Percentiles rank a stretch among this genome's conserved stretches.
Evolutionary conservation across 2,797 vertebrate genomes (phyloP).

Genomic region (Masticophis lateralis): DNA sequence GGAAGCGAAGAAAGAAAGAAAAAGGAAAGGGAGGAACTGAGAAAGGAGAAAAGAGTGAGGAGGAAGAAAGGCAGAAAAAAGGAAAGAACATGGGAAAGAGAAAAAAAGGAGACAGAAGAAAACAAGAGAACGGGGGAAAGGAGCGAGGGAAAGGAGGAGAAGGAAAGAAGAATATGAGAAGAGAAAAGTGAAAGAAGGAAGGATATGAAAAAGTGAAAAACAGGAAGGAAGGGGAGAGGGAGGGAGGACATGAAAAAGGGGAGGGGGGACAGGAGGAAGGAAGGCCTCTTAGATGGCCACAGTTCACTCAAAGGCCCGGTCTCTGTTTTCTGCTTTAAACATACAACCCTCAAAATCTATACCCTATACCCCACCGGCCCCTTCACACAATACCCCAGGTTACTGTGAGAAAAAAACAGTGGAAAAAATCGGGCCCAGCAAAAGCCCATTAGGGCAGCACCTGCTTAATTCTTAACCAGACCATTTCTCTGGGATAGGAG

Average conservation of each 20-base stretch:
- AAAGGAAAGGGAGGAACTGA: too few relatives aligned
- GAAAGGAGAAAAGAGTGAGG: too few relatives aligned
- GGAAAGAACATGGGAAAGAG: background rate
- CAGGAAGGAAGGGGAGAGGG: background rate
- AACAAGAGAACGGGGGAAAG: too few relatives aligned
- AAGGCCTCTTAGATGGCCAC: background rate
- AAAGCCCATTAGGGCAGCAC: background rate
- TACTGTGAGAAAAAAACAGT: background rate
- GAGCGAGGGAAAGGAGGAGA: background rate
- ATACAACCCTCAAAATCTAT: background rate
- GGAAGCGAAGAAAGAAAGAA: background rate
- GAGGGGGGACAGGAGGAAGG: fast-evolving
- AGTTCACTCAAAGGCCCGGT: background rate
- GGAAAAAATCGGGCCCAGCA: background rate
- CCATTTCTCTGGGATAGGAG: background rate
- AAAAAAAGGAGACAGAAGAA: too few relatives aligned
- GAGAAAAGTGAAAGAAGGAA: background rate
- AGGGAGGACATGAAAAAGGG: background rate
- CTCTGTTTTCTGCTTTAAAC: background rate
- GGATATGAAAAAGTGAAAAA: background rate
- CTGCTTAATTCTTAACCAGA: background rate
- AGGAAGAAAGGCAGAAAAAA: background rate
- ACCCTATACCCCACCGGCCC: background rate
- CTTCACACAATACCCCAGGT: background rate
- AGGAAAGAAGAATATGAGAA: background rate